Evolutionary conservation across 2,113 vertebrate genomes (phyloP).

Genomic region (Tympanuchus pallidicinctus): DNA sequence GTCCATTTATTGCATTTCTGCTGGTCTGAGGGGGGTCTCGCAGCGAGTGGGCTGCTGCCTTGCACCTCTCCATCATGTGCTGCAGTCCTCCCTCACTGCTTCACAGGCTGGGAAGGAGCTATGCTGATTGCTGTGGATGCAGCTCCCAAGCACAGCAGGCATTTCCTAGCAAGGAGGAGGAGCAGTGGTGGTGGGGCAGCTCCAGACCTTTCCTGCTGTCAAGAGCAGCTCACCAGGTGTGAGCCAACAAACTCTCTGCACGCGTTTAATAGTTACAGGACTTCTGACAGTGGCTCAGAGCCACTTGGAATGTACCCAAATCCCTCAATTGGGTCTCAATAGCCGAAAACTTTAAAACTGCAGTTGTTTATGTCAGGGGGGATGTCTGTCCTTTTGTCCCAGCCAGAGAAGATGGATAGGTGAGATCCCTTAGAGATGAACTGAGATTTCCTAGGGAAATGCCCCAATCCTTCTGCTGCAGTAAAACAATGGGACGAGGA

Average conservation of each 20-base stretch:
- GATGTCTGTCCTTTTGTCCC: neutral
- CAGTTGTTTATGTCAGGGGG: neutral
- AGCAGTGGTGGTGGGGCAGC: neutral
- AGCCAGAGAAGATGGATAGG: neutral
- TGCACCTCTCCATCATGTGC: neutral
- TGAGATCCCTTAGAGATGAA: neutral
- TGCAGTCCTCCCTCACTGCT: neutral
- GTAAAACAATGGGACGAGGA: neutral
- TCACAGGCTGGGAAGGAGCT: neutral
- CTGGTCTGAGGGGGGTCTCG: neutral
- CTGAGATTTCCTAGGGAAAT: neutral
- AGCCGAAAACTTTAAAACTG: neutral
- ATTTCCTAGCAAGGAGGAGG: neutral
- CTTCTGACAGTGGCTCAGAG: neutral
- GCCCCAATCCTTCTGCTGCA: neutral
- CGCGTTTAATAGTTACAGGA: neutral
- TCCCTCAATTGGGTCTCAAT: neutral
- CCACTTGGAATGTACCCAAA: neutral
- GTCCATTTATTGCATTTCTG: neutral
- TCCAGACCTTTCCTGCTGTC: neutral
- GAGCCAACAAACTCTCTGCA: neutral
- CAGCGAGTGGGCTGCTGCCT: rapidly evolving
- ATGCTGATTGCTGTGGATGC: neutral
- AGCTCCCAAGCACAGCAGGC: neutral
- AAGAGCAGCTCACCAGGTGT: neutral